phyloP scores from a whole-genome alignment of 2,888 invertebrate species.

The Malacosoma neustria region DNA sequence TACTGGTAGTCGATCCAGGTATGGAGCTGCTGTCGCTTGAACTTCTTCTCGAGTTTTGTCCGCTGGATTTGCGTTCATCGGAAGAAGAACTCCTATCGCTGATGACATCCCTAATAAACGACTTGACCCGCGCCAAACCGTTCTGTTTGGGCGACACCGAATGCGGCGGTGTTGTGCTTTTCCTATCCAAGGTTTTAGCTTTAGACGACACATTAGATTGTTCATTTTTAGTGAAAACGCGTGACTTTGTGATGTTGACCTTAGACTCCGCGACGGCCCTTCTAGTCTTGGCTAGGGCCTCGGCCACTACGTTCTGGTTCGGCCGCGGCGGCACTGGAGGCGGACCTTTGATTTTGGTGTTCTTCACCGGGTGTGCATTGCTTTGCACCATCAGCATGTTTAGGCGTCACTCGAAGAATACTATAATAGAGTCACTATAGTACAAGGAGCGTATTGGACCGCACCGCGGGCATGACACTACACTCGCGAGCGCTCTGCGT shows the following conservation, averaged over 20 bases:
- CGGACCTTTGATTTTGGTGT: slow-evolving; percentile 73
- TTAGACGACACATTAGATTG: slow-evolving; percentile 34
- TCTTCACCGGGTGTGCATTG: slow-evolving; percentile 73
- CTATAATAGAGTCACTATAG: slow-evolving; percentile 65
- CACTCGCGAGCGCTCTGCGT: slow-evolving; percentile 44
- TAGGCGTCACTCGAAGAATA: slow-evolving; percentile 62
- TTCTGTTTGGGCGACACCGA: slow-evolving; percentile 63
- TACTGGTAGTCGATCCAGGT: slow-evolving; percentile 42
- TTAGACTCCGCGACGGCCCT: slow-evolving; percentile 69
- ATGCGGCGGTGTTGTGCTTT: slow-evolving; percentile 36
- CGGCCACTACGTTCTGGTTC: slow-evolving; percentile 81
- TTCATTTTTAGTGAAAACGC: slow-evolving; percentile 48
- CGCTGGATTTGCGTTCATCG: slow-evolving; percentile 60
- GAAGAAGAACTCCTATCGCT: slow-evolving; percentile 67
- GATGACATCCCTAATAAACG: slow-evolving; percentile 70
- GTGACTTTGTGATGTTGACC: slow-evolving; percentile 53
- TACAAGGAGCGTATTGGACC: slow-evolving; percentile 61
- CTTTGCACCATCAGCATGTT: slow-evolving; percentile 73
- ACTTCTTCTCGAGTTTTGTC: slow-evolving; percentile 59
- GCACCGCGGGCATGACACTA: slow-evolving; percentile 36
- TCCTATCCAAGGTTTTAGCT: slow-evolving; percentile 58
- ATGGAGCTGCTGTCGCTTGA: slow-evolving; percentile 62
- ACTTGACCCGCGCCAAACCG: slow-evolving; percentile 66
- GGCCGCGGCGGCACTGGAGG: slow-evolving; percentile 90
- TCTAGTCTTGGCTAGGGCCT: slow-evolving; percentile 80